Base-by-base conservation (phyloP, 2,888 invertebrate genomes). In the Himalopsyche japonica region DNA sequence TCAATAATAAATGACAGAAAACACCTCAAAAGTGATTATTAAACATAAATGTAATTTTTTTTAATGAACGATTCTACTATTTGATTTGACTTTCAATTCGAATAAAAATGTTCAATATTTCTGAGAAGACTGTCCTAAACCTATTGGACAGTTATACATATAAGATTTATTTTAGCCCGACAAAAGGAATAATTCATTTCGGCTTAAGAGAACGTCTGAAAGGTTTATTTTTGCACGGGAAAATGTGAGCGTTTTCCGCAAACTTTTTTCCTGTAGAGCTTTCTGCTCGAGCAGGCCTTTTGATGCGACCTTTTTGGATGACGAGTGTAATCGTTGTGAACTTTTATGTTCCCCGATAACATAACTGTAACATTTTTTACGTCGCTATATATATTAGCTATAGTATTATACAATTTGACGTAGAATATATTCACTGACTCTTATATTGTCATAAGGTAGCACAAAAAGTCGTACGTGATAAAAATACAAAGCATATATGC, bases 151-250 rank as follows among this genome's bases (percentile, higher is more conserved):
- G 49, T 81, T 82, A 82, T 32, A 77, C 43, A 43, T 79, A 64
- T 43, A 49, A 84, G 82, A 84, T 82, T 84, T 84, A 84, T 84
- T 80, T 84, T 48, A 18, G n/a, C 24, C 80, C 79, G 77, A 82
- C 82, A 84, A 84, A 84, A 76, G 76, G 79, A 84, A 84, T 84
- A 84, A 84, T 84, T 84, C 84, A 84, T 82, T 84, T 82, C 82
- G 82, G 82, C 76, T 79, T 82, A 84, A 79, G 37, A 48, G 64
- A 78, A 24, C 84, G 78, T 64, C 82, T 49, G 81, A 84, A 81
- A 70, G 84, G 79, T 82, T 70, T 84, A 82, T 84, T 84, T 81
- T 57, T 57, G 20, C 57, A 57, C 57, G 57, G 57, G n/a, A 6
- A 57, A 57, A n/a, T 57, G 57, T 57, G 57, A 20, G 57, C 57